Base-by-base conservation (phyloP, 1,140 invertebrate genomes). In the Drosophila micromelanica region DNA sequence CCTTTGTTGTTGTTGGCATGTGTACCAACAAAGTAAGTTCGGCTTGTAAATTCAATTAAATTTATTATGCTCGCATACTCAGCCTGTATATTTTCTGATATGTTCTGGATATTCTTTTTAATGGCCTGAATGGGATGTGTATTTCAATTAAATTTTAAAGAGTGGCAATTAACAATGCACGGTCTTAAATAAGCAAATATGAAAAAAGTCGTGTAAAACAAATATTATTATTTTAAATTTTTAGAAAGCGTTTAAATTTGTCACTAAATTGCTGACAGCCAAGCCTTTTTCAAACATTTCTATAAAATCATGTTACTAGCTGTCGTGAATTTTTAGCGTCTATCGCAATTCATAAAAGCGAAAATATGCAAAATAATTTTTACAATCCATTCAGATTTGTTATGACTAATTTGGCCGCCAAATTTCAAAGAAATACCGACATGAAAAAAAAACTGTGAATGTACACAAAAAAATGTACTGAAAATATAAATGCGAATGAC, bases 21-120 rank as follows among this genome's bases (percentile, higher is more conserved):
- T 61, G 49, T 27, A 27, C 38, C 64, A 52, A 75, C 70, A 81
- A 87, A 76, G 75, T 87, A 77, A 82, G 77, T 65, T 69, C 51
- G 42, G 69, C 73, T 87, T 87, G 81, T 82, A 82, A 87, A 87
- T 86, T 71, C 69, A 82, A 87, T 86, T 86, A 72, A 86, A 86
- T 87, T 87, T 86, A 87, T 82, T 89, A 82, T 77, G 63, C 38
- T 56, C 49, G 40, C 72, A 38, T 20, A 51, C 42, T 55, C 17
- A 32, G 54, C 56, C 51, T 63, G 48, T 46, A 20, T 37, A 54
- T 59, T 46, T 49, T 62, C 73, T 9, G n/a, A 46, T 42, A 48
- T 49, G 48, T 17, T 38, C 38, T 76, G 52, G 30, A 40, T 59
- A 52, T 59, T 51, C 55, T 82, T 82, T 78, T 75, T 71, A 78